phyloP scores from a whole-genome alignment of 2,113 vertebrate genomes.

The Pachycephala philippinensis region DNA sequence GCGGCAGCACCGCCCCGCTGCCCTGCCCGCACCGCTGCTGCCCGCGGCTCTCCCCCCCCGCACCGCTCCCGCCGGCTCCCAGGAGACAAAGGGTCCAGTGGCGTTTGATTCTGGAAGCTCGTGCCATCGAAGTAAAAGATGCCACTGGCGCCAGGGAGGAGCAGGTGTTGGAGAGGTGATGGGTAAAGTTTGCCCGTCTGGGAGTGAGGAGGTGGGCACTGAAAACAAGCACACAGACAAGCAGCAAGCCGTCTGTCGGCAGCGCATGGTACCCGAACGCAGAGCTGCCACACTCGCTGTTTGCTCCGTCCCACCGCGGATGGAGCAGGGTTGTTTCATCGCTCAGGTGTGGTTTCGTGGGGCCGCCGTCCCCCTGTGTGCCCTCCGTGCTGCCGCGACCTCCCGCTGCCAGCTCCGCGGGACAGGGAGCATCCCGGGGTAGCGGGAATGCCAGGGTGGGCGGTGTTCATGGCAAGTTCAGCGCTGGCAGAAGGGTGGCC shows the following conservation, averaged over 20 bases:
- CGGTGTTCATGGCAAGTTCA: background rate
- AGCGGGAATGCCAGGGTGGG: background rate
- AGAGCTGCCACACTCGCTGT: fast-evolving
- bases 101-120: fast-evolving
- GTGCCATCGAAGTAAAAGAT: fast-evolving
- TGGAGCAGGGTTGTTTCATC: fast-evolving
- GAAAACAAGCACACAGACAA: fast-evolving
- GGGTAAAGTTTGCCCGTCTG: background rate
- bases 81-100: fast-evolving
- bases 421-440: background rate
- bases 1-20: background rate
- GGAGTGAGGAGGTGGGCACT: background rate
- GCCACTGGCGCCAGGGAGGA: background rate
- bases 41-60: background rate
- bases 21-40: too few relatives aligned
- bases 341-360: background rate
- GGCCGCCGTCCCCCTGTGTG: background rate
- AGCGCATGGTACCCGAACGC: fast-evolving
- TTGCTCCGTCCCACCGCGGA: fast-evolving
- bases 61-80: fast-evolving
- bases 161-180: background rate
- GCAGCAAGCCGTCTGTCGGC: fast-evolving
- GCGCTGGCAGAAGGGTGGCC: background rate
- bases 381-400: background rate
- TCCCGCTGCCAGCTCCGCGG: background rate